Evolutionary conservation across 2,888 invertebrate species (phyloP), one percentile per base, ranked within the genome.

Genomic region (Lasius fuliginosus): DNA sequence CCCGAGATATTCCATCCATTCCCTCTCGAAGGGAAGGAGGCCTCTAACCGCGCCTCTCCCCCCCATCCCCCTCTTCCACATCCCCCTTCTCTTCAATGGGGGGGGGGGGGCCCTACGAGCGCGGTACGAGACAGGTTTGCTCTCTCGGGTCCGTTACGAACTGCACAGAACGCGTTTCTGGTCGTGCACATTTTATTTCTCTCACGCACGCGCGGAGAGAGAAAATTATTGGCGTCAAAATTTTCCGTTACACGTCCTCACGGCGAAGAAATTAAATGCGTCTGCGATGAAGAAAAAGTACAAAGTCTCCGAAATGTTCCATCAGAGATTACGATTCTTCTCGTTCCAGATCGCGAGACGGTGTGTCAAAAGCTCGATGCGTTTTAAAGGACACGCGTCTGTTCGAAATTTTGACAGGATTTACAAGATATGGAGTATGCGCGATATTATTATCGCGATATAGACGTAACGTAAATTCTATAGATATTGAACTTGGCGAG

Each of bases 121-220:
- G 60, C 74, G 62, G 77, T 79, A 76, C 85, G 69, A 85, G 90
- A 88, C 90, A 87, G 85, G 90, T 90, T 90, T 90, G 36, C 89
- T 88, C 84, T 86, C 62, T 85, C 83, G 77, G n/a, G 83, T 86
- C 86, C 87, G 87, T 86, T 82, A 86, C 84, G 76, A 85, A 83
- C 86, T 86, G 81, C 82, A 84, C 82, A 86, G 73, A 83, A 83
- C 83, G 68, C 83, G 83, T 86, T 85, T 85, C 85, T 84, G 73
- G 23, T 83, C 53, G 36, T 23, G 58, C 46, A 67, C 58, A 53
- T 27, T 53, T 40, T 27, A 71, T 56, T 73, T 62, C 46, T 60
- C 40, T 18, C 64, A 53, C 64, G 64, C 49, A 62, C 30, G 36
- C 56, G n/a, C 23, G 30, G 23, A 23, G 8, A 53, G n/a, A 53